Evolutionary conservation across 2,113 vertebrate genomes (phyloP).

Genomic region (Bostrychus sinensis): DNA sequence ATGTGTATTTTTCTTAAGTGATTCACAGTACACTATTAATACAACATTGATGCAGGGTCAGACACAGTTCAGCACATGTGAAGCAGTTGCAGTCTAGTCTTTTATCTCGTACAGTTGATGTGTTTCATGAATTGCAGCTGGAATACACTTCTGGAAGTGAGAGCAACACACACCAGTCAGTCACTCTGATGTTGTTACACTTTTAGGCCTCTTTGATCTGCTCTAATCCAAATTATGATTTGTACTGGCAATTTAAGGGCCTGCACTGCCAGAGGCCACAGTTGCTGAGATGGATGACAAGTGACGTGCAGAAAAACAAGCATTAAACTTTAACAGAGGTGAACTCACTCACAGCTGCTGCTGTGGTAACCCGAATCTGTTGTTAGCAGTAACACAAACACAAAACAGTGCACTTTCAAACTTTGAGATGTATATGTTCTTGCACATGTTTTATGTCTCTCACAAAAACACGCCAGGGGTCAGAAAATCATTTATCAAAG

Average conservation of each 20-base stretch:
- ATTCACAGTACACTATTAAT: background rate
- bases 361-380: conserved; percentile 55
- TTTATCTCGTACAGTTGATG: conserved; percentile 12
- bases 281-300: conserved; percentile 53
- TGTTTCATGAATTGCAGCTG: conserved; percentile 24
- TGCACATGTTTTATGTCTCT: conserved; percentile 25
- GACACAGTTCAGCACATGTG: conserved; percentile 33
- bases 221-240: conserved; percentile 29
- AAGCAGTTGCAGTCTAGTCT: conserved; percentile 9
- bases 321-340: conserved; percentile 75
- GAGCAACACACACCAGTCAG: conserved; percentile 20
- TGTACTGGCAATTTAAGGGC: conserved; percentile 27
- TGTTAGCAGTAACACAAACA: conserved; percentile 26
- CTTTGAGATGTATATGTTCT: background rate
- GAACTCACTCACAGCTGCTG: conserved; percentile 36
- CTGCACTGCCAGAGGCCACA: conserved; percentile 14
- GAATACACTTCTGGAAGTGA: conserved; percentile 3
- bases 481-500: conserved; percentile 53
- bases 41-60: conserved; percentile 24
- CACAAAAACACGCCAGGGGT: conserved; percentile 22
- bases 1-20: background rate
- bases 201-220: conserved; percentile 43
- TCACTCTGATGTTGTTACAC: conserved; percentile 20
- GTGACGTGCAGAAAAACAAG: conserved; percentile 56
- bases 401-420: background rate